These are phyloP conservation scores for Lagopus muta DNA, from an alignment of 2,113 vertebrate genomes.

Conservation along the genomic window DNA sequence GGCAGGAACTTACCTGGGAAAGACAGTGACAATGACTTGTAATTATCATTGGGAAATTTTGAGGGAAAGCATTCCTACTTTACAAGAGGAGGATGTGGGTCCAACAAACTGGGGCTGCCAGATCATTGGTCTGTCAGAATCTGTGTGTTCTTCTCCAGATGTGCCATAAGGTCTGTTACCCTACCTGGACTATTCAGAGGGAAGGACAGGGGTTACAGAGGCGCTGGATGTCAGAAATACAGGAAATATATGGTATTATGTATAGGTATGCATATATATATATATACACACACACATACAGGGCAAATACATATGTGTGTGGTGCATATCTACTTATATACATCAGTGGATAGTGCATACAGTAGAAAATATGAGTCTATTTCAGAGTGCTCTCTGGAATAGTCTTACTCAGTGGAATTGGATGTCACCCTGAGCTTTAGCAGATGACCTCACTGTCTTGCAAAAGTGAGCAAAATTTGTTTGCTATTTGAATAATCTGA, in stretches of 20 bases:
- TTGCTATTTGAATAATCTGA: conserved; percentile 24
- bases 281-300: background rate
- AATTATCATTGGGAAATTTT: background rate
- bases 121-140: accelerated
- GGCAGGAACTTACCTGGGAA: background rate
- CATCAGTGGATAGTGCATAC: background rate
- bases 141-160: background rate
- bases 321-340: background rate
- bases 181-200: background rate
- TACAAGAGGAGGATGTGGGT: background rate
- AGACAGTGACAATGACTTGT: background rate
- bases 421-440: conserved; percentile 3
- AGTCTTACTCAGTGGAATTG: background rate
- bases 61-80: background rate
- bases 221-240: background rate
- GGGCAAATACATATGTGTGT: background rate
- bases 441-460: conserved; percentile 20
- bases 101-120: background rate
- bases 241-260: background rate
- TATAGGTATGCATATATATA: background rate
- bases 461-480: conserved; percentile 25
- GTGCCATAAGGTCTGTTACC: background rate
- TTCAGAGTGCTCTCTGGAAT: background rate
- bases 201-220: background rate
- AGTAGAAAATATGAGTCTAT: background rate